Base-by-base conservation (phyloP, 2,797 vertebrate species). In the Phrynocephalus guinanensis region DNA sequence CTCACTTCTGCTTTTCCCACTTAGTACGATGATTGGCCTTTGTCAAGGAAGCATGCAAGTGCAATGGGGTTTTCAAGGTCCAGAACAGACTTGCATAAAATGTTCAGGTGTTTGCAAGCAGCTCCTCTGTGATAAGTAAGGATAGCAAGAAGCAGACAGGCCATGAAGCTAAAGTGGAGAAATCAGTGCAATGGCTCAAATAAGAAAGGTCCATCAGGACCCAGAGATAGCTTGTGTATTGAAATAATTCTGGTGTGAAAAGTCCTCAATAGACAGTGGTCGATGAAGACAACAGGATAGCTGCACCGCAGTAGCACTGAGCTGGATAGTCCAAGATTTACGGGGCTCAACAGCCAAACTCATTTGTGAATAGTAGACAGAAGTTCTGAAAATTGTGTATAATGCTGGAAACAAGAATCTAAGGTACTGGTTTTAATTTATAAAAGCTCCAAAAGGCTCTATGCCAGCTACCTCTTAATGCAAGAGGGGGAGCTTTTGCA, bases 151-250 rank as follows among this genome's bases (percentile, higher is more conserved):
- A 67, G 2, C 66, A 38, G 77, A 52, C 1, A 50, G 70, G 60
- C 44, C 33, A 81, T 28, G 90, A 93, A 70, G 33, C 1, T 48
- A 86, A 50, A 76, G 71, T 18, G 52, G n/a, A 1, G 7, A 56
- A 56, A 13, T 56, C 13, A 28, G 38, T 26, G 1, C 24, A 81
- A 22, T 33, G 24, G 5, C 24, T 30, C 13, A 26, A 33, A 60
- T 7, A 66, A 67, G 22, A 63, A 38, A 6, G 22, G 6, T 66
- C 60, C 18, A 66, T 30, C n/a, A 80, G 52, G 30, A 11, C 9
- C 18, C 30, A 80, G 56, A 80, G 18, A 30, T 20, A 66, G 60
- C 16, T 22, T 26, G 20, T 24, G 30, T 63, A 7, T 18, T 63
- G 60, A 63, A 63, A 16, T 63, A 63, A 63, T 16, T 22, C 56